Evolutionary conservation across 2,797 vertebrate genomes (phyloP).

Genomic region (Mallotus villosus): DNA sequence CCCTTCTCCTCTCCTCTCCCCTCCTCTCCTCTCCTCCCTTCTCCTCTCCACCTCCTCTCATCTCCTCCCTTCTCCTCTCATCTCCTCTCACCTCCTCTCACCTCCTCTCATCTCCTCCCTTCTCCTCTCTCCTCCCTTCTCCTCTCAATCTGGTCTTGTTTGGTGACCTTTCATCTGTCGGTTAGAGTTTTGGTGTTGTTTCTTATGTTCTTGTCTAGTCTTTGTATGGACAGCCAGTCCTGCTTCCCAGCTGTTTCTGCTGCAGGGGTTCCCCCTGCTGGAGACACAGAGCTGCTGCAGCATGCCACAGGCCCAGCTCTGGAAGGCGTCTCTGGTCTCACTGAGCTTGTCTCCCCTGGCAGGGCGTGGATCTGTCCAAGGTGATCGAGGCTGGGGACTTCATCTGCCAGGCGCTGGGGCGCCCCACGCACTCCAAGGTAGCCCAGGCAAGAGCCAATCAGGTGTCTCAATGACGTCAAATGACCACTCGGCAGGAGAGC

Average conservation of each 20-base stretch:
- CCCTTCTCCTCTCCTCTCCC: too few species aligned
- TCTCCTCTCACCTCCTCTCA: neutral
- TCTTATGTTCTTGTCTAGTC: slow-evolving; percentile 37
- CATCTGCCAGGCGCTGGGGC: slow-evolving; percentile 84
- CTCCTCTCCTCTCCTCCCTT: too few species aligned
- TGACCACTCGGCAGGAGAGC: slow-evolving; percentile 3
- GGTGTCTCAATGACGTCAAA: slow-evolving; percentile 36
- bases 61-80: too few species aligned
- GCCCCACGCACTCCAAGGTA: slow-evolving; percentile 90
- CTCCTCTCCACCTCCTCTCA: too few species aligned
- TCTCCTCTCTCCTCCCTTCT: slow-evolving; percentile 19
- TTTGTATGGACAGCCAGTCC: slow-evolving; percentile 22
- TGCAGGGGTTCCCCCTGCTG: slow-evolving; percentile 76
- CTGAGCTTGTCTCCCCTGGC: slow-evolving; percentile 28
- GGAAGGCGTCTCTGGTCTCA: slow-evolving; percentile 23
- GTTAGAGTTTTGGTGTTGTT: too few species aligned
- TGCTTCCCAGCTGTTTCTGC: slow-evolving; percentile 58
- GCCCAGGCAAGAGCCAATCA: slow-evolving; percentile 74
- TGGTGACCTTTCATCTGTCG: too few species aligned
- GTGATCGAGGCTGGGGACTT: slow-evolving; percentile 88
- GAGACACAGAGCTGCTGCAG: slow-evolving; percentile 7
- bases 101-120: neutral
- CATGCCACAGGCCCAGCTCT: slow-evolving; percentile 29
- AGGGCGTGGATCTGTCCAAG: slow-evolving; percentile 89
- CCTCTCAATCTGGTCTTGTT: neutral